A percentile compares a stretch with the other conserved stretches of the same genome.
Conservation (phyloP, 2,113 vertebrate species). For the Otis tarda region DNA sequence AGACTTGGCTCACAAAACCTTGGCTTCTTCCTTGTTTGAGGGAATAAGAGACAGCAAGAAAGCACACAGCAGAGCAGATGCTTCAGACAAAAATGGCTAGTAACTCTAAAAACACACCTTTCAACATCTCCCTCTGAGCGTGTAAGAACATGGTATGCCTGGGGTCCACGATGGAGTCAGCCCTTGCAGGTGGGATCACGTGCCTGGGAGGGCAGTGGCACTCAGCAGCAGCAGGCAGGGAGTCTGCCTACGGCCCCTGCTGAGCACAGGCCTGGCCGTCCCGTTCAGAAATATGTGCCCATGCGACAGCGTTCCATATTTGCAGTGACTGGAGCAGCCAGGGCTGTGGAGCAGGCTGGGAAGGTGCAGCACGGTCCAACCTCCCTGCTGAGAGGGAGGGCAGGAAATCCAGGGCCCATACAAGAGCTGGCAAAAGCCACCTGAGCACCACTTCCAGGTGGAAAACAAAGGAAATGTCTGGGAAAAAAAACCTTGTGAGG, state of each 20-base stretch:
- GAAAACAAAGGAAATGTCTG: neutral
- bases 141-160: neutral
- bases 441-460: neutral
- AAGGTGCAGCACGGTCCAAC: neutral
- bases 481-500: neutral
- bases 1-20: constrained; percentile 29
- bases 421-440: neutral
- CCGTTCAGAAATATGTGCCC: rapidly evolving
- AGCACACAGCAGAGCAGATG: neutral
- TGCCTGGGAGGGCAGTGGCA: neutral
- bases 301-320: rapidly evolving
- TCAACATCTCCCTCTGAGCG: neutral
- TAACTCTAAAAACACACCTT: neutral
- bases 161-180: rapidly evolving
- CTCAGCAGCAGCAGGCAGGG: rapidly evolving
- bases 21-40: neutral
- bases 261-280: rapidly evolving
- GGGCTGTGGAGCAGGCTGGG: neutral
- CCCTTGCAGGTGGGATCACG: neutral
- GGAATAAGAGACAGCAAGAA: neutral
- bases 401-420: neutral
- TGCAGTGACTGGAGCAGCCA: neutral
- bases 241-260: rapidly evolving
- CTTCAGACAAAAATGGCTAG: neutral
- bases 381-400: neutral